Conservation (phyloP, 2,888 invertebrate species). For the Acrobasis repandana region DNA sequence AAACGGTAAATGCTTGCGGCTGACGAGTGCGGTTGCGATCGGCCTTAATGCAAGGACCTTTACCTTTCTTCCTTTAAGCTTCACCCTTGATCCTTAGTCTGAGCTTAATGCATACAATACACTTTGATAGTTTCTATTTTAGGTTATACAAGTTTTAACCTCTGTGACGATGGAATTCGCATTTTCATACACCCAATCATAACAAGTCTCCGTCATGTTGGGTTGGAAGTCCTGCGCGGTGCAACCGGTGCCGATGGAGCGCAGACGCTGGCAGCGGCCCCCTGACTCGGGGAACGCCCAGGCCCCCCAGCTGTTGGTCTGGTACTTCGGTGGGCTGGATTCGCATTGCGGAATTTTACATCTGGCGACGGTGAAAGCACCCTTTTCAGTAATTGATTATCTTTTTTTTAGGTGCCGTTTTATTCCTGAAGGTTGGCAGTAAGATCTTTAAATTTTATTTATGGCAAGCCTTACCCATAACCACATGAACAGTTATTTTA, state of each 20-base stretch:
- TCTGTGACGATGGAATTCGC: slow-evolving; percentile 64
- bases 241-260: slow-evolving; percentile 49
- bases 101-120: no score
- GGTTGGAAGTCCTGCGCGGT: slow-evolving; percentile 49
- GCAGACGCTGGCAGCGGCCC: slow-evolving; percentile 54
- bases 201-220: slow-evolving; percentile 52
- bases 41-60: no score
- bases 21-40: no score
- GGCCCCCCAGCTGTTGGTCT: slow-evolving; percentile 56
- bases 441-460: no score
- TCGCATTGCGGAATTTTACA: slow-evolving; percentile 75
- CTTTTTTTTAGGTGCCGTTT: no score
- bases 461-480: no score
- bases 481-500: no score
- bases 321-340: slow-evolving; percentile 45
- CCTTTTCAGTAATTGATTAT: background rate
- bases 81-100: no score
- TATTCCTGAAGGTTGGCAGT: no score
- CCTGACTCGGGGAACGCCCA: slow-evolving; percentile 62
- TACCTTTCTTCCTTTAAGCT: no score
- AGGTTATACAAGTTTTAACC: slow-evolving; percentile 40
- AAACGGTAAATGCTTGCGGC: no score
- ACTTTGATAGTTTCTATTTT: no score
- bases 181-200: slow-evolving; percentile 62
- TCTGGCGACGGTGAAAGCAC: slow-evolving; percentile 44